phyloP scores from a whole-genome alignment of 1,140 invertebrate species.

The Tribolium castaneum region DNA sequence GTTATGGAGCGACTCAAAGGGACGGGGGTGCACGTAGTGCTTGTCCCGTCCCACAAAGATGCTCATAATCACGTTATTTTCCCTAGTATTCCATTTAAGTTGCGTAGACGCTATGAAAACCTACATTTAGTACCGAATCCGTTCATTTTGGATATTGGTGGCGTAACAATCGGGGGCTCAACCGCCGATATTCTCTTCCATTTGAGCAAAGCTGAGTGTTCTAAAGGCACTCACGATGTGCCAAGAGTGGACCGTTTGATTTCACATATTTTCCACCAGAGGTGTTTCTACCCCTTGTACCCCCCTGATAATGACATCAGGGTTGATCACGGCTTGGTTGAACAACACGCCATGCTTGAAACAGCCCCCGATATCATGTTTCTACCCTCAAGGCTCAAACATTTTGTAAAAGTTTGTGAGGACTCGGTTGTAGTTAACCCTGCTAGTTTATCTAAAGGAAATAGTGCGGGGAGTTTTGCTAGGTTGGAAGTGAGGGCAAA shows the following conservation, averaged over 20 bases:
- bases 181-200: slow-evolving; percentile 74
- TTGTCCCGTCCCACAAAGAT: slow-evolving; percentile 83
- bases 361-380: slow-evolving; percentile 84
- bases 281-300: slow-evolving; percentile 84
- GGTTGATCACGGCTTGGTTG: slow-evolving; percentile 77
- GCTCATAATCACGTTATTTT: slow-evolving; percentile 81
- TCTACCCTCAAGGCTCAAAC: slow-evolving; percentile 84
- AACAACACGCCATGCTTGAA: slow-evolving; percentile 74
- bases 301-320: slow-evolving; percentile 76
- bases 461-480: slow-evolving; percentile 70
- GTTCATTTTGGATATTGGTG: slow-evolving; percentile 79
- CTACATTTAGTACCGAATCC: slow-evolving; percentile 77
- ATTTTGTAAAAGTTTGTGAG: slow-evolving; percentile 83
- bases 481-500: slow-evolving; percentile 60
- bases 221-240: not conserved
- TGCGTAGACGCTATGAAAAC: slow-evolving; percentile 68
- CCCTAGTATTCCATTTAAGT: slow-evolving; percentile 80
- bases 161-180: slow-evolving; percentile 80
- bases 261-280: slow-evolving; percentile 81
- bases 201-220: slow-evolving; percentile 46
- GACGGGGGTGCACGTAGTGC: slow-evolving; percentile 74
- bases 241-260: slow-evolving; percentile 75
- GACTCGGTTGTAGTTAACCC: slow-evolving; percentile 87
- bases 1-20: slow-evolving; percentile 67
- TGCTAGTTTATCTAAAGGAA: slow-evolving; percentile 81